Base-by-base conservation (phyloP, 2,888 invertebrate genomes). In the Archips xylosteana region DNA sequence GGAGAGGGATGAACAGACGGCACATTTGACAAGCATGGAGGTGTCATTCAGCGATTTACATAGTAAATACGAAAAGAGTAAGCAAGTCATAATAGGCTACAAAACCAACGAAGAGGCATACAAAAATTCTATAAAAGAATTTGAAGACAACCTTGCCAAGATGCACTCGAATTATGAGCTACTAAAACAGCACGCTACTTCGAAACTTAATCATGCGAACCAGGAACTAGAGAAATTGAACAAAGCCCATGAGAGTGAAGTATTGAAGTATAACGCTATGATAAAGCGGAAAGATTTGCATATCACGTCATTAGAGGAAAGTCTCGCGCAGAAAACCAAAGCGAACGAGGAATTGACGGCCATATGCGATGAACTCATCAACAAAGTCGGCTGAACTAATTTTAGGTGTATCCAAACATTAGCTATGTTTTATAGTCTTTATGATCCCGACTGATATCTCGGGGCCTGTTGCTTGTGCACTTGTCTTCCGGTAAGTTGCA, bases 301-400 rank as follows among this genome's bases (percentile, higher is more conserved):
- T 80, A 96, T 97, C 69, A 96, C 96, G 76, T 97, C 98, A 3
- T 91, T 98, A 69, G 97, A 97, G 83, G 97, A 97, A 83, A 96
- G 97, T 65, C 94, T 99, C 57, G 96, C 97, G 77, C 98, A 98
- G 87, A 99, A 98, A 93, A 96, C 96, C 1, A 97, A 97, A 88
- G 99, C 99, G 86, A 98, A 98, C 86, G 96, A 96, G 80, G 98
- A 98, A 89, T 94, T 99, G 81, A 97, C 98, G 66, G 97, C 97
- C 81, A 97, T 99, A 84, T 97, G 98, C 94, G 99, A 99, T 95
- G 99, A 99, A 92, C 96, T 99, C 75, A 98, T 99, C 84, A 95
- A 95, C 81, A 95, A 93, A 89, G 94, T 95, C 74, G 91, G 91
- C 70, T 94, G 88, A 93, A 81, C 76, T 81, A 81, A 82, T 83